These are phyloP conservation scores for Nemurella pictetii DNA, from an alignment of 2,888 invertebrate genomes.

Conservation along the genomic window DNA sequence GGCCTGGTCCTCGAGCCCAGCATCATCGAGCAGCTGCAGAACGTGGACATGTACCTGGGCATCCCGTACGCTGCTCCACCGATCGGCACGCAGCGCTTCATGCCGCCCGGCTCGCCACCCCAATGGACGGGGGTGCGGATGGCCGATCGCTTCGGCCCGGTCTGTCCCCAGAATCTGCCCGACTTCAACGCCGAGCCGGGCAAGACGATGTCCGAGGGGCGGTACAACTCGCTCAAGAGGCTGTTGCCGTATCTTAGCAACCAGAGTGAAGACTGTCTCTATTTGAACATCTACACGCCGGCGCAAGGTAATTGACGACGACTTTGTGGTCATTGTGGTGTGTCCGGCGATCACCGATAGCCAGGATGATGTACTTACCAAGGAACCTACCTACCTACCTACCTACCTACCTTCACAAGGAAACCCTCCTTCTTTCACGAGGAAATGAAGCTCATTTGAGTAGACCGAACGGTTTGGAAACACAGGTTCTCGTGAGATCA, in stretches of 20 bases:
- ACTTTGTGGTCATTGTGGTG: not conserved
- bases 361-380: too few relatives aligned
- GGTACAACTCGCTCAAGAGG: conserved; percentile 71
- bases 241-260: conserved; percentile 66
- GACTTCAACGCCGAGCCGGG: conserved; percentile 51
- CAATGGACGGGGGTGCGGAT: conserved; percentile 75
- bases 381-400: too few relatives aligned
- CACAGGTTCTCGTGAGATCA: too few relatives aligned
- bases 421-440: too few relatives aligned
- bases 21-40: conserved; percentile 62
- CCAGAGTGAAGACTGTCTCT: conserved; percentile 79
- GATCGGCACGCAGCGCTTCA: conserved; percentile 73
- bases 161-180: conserved; percentile 83
- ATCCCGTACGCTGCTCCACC: conserved; percentile 79
- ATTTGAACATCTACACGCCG: conserved; percentile 90
- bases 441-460: too few relatives aligned
- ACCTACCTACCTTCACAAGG: too few relatives aligned
- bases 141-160: conserved; percentile 74
- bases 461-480: too few relatives aligned
- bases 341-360: not conserved
- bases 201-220: conserved; percentile 61
- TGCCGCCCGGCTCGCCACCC: conserved; percentile 83
- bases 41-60: conserved; percentile 72
- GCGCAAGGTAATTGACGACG: conserved; percentile 71
- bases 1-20: conserved; percentile 66